Evolutionary conservation across 2,113 vertebrate species (phyloP).

Genomic region (Saguinus imperator): DNA sequence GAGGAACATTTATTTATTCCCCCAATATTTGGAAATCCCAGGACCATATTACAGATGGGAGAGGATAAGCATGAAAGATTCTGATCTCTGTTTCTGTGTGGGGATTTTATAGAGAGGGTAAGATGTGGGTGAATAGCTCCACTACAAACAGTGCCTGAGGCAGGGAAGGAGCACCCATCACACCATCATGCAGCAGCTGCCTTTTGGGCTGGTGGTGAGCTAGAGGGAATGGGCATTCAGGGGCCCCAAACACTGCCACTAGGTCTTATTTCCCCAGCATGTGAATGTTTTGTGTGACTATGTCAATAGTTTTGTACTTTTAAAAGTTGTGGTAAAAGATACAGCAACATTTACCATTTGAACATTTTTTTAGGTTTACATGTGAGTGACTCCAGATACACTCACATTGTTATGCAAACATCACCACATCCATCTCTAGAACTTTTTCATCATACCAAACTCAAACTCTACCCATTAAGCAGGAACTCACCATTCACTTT

Average conservation of each 20-base stretch:
- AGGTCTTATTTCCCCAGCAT: not conserved
- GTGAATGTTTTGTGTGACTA: too few species aligned
- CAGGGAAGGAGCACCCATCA: not conserved
- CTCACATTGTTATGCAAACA: not conserved
- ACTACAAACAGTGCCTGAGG: accelerated
- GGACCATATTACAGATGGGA: not conserved
- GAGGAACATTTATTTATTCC: not conserved
- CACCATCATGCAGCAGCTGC: not conserved
- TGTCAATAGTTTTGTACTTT: too few species aligned
- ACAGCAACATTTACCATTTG: too few species aligned
- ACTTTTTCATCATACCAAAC: too few species aligned
- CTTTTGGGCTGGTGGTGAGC: not conserved
- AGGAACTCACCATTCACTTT: accelerated
- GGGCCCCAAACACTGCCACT: not conserved
- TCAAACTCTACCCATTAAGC: not conserved
- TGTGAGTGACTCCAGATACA: not conserved
- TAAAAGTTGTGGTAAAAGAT: not conserved
- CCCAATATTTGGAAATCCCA: not conserved
- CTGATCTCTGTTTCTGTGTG: not conserved
- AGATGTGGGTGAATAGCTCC: not conserved
- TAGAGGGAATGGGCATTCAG: not conserved
- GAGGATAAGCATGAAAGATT: not conserved
- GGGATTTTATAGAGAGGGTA: not conserved
- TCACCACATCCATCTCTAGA: not conserved
- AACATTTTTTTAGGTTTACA: too few species aligned